Conservation (phyloP, 2,888 invertebrate species). For the Eudemis profundana region DNA sequence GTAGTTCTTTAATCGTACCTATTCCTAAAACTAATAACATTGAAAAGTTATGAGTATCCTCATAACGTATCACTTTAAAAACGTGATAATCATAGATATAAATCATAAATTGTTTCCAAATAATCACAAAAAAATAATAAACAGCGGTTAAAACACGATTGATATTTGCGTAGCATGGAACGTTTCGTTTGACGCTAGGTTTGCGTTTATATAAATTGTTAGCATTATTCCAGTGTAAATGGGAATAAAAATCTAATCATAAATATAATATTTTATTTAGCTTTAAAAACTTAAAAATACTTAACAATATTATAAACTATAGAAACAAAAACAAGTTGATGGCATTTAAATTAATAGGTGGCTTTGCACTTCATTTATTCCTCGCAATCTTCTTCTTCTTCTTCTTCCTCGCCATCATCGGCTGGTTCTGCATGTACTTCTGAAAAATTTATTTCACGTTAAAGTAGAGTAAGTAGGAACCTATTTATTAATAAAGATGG, state of each 20-base stretch:
- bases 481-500: no score
- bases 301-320: conserved; percentile 47
- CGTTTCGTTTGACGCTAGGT: not conserved
- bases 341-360: conserved; percentile 47
- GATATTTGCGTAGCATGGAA: not conserved
- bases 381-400: conserved; percentile 58
- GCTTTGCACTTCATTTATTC: conserved; percentile 54
- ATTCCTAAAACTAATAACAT: no score
- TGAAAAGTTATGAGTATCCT: no score
- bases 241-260: not conserved
- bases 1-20: no score
- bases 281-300: conserved; percentile 42
- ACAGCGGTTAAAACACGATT: not conserved
- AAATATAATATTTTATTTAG: conserved; percentile 25
- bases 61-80: no score
- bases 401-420: conserved; percentile 54
- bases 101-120: no score
- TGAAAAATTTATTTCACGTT: conserved; percentile 51
- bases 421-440: conserved; percentile 60
- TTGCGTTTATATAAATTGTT: conserved; percentile 2
- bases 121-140: no score
- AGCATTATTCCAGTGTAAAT: not conserved
- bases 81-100: no score
- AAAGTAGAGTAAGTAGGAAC: no score
- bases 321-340: conserved; percentile 46